Percentiles rank a stretch among this genome's conserved stretches.
These are phyloP conservation scores for Megalops cyprinoides DNA, from an alignment of 2,797 vertebrate species.

Conservation along the genomic window DNA sequence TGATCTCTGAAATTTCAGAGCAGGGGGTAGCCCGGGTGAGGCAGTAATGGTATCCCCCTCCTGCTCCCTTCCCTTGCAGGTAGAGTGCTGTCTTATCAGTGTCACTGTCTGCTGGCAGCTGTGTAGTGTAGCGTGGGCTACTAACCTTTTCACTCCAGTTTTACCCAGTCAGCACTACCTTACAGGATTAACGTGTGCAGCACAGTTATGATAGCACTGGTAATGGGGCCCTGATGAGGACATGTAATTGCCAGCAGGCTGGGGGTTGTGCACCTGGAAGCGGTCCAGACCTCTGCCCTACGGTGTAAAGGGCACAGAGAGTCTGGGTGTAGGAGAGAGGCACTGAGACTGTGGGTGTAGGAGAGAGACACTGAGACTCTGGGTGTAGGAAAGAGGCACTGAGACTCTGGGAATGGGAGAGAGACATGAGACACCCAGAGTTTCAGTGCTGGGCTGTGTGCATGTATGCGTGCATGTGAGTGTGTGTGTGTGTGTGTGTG, in stretches of 20 bases:
- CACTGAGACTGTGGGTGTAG: background rate
- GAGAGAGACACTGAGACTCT: no score
- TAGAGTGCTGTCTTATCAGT: background rate
- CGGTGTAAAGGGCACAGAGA: constrained; percentile 17
- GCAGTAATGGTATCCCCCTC: no score
- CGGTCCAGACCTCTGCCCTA: no score
- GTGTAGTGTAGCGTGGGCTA: background rate
- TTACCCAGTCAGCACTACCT: constrained; percentile 44
- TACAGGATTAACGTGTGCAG: constrained; percentile 53
- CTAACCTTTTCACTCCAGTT: constrained; percentile 57
- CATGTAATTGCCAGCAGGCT: constrained; percentile 62
- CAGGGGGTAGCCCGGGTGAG: no score
- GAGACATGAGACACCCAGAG: no score
- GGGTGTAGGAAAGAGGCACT: background rate
- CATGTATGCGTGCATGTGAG: background rate
- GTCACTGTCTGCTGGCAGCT: background rate
- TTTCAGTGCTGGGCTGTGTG: background rate
- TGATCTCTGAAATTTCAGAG: no score
- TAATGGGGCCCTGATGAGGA: constrained; percentile 54
- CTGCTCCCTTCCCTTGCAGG: background rate
- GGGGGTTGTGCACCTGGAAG: background rate
- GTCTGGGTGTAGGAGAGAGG: constrained; percentile 42
- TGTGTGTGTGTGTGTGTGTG: background rate
- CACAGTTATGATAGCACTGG: constrained; percentile 57
- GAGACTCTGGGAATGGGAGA: background rate